Percentiles rank a stretch among this genome's conserved stretches.
phyloP scores from a whole-genome alignment of 2,888 invertebrate genomes.

The Romanomermis culicivorax region DNA sequence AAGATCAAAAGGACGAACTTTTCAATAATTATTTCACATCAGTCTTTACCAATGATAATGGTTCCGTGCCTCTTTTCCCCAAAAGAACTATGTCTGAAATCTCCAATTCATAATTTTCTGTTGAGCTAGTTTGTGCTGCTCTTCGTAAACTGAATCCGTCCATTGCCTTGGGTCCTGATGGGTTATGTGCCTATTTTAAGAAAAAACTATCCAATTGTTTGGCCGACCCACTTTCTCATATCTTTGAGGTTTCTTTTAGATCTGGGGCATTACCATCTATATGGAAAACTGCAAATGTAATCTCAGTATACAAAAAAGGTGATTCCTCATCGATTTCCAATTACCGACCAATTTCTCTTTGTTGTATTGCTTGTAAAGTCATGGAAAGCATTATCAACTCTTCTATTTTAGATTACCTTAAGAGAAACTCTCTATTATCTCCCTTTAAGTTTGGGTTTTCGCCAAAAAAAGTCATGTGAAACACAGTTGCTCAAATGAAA shows the following conservation, averaged over 20 bases:
- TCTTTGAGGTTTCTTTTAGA: neutral
- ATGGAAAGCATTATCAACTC: neutral
- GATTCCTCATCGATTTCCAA: neutral
- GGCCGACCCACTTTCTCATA: neutral
- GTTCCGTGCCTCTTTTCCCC: neutral
- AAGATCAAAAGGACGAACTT: neutral
- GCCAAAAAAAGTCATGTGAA: neutral
- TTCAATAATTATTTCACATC: neutral
- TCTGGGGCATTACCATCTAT: neutral
- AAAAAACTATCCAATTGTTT: neutral
- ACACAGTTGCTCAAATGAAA: neutral
- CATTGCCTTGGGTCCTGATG: neutral
- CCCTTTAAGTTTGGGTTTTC: neutral
- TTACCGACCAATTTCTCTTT: conserved; percentile 1
- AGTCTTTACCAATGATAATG: neutral
- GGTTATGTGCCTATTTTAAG: neutral
- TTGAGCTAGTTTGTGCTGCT: neutral
- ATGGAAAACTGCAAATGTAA: neutral
- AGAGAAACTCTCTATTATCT: neutral
- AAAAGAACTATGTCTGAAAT: neutral
- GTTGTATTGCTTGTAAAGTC: neutral
- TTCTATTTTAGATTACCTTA: neutral
- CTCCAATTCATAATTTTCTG: neutral
- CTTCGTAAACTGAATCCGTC: neutral
- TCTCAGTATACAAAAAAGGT: neutral